Conservation (phyloP, 2,797 vertebrate species). For the Protonibea diacanthus region DNA sequence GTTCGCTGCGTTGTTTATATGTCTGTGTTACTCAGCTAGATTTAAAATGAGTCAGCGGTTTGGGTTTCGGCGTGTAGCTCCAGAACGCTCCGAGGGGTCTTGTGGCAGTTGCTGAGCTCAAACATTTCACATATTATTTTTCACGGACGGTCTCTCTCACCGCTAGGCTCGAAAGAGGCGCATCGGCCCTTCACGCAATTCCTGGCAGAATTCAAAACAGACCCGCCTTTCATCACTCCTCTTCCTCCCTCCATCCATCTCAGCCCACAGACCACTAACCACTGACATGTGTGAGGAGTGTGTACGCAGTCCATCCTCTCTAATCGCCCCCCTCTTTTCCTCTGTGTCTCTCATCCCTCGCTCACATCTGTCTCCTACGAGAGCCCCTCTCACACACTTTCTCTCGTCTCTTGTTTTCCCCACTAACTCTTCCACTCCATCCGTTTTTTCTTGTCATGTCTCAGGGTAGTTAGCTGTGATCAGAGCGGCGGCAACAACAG, state of each 20-base stretch:
- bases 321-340: slow-evolving; percentile 13
- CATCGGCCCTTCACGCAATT: slow-evolving; percentile 68
- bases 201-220: slow-evolving; percentile 83
- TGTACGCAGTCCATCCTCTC: slow-evolving; percentile 66
- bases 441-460: slow-evolving; percentile 47
- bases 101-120: slow-evolving; percentile 20
- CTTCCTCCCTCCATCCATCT: slow-evolving; percentile 62
- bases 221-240: slow-evolving; percentile 74
- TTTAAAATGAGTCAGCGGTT: slow-evolving; percentile 32
- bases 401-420: slow-evolving; percentile 36
- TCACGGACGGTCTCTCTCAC: slow-evolving; percentile 37
- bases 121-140: slow-evolving; percentile 38
- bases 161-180: slow-evolving; percentile 40
- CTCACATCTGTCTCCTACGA: slow-evolving; percentile 59
- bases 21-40: slow-evolving; percentile 15
- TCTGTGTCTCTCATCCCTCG: slow-evolving; percentile 52
- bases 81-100: slow-evolving; percentile 21
- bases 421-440: slow-evolving; percentile 27
- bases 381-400: slow-evolving; percentile 48
- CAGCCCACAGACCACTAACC: slow-evolving; percentile 82
- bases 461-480: slow-evolving; percentile 59
- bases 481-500: slow-evolving; percentile 47
- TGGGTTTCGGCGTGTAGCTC: slow-evolving; percentile 2
- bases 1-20: not conserved
- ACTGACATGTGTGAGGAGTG: slow-evolving; percentile 85